A percentile compares a stretch with the other conserved stretches of the same genome.
Evolutionary conservation across 2,113 vertebrate species (phyloP).

Genomic region (Anguilla japonica): DNA sequence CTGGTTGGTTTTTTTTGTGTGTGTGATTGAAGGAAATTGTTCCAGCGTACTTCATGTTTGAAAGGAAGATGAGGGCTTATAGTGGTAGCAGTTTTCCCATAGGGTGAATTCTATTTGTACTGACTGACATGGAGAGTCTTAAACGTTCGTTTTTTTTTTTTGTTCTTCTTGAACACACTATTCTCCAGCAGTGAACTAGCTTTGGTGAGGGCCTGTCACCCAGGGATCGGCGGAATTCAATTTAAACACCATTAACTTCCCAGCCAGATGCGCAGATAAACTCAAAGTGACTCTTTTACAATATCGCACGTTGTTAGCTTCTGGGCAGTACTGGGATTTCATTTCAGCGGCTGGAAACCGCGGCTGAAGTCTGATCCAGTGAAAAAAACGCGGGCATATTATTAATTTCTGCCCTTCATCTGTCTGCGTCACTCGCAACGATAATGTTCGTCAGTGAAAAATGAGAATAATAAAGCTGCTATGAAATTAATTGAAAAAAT

Average conservation of each 20-base stretch:
- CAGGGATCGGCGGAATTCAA: background rate
- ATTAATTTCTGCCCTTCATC: conserved; percentile 20
- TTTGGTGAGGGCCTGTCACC: background rate
- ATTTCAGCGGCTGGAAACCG: background rate
- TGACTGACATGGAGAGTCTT: background rate
- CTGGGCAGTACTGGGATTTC: background rate
- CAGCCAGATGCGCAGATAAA: background rate
- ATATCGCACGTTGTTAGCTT: background rate
- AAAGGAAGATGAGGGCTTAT: background rate
- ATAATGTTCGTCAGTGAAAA: conserved; percentile 26
- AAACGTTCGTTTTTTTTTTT: background rate
- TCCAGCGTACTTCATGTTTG: background rate
- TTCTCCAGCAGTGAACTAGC: background rate
- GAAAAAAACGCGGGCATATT: background rate
- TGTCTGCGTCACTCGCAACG: background rate
- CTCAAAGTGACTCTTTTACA: background rate
- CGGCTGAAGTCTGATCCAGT: background rate
- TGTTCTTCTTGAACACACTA: background rate
- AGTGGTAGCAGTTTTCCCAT: background rate
- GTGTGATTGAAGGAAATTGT: background rate
- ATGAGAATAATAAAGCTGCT: conserved; percentile 14
- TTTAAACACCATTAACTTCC: background rate
- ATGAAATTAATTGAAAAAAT: background rate
- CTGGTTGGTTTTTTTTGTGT: background rate
- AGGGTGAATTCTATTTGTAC: background rate